Evolutionary conservation across 2,797 vertebrate species (phyloP).

Genomic region (Notolabrus celidotus): DNA sequence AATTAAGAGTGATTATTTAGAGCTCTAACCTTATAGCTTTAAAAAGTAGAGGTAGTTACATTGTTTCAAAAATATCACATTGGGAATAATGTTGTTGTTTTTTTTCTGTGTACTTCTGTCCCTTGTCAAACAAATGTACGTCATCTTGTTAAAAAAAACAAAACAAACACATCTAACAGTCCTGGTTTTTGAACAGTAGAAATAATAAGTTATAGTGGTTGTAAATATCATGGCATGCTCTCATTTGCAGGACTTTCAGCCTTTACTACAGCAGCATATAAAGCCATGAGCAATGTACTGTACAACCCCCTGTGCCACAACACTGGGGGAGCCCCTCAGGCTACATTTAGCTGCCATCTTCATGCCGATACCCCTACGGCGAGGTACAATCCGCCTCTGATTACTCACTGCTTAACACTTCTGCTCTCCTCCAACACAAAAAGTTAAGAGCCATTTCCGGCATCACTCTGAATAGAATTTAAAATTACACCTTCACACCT

Average conservation of each 20-base stretch:
- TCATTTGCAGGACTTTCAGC: slow-evolving; percentile 1
- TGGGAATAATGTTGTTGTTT: too few relatives aligned
- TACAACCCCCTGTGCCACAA: slow-evolving; percentile 23
- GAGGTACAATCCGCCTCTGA: slow-evolving; percentile 30
- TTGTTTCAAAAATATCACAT: too few relatives aligned
- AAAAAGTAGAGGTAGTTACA: too few relatives aligned
- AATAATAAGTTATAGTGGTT: slow-evolving; percentile 1
- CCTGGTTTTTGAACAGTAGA: not conserved
- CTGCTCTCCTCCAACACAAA: slow-evolving; percentile 10
- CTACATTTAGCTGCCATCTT: slow-evolving; percentile 42
- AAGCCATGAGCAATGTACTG: not conserved
- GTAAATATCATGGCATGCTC: slow-evolving; percentile 10
- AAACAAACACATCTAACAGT: too few relatives aligned
- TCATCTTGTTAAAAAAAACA: too few relatives aligned
- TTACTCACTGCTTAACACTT: slow-evolving; percentile 27
- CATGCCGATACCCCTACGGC: slow-evolving; percentile 9
- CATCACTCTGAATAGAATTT: slow-evolving; percentile 1
- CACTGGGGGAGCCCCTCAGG: slow-evolving; percentile 32
- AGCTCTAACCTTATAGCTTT: too few relatives aligned
- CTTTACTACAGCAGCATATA: slow-evolving; percentile 24
- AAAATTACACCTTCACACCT: not conserved
- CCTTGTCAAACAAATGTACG: too few relatives aligned
- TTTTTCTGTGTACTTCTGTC: too few relatives aligned
- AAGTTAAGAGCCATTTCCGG: slow-evolving; percentile 6
- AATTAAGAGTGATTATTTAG: too few relatives aligned